Percentiles rank a stretch among this genome's conserved stretches.
phyloP scores from a whole-genome alignment of 2,113 vertebrate genomes.

The Trinectes maculatus region DNA sequence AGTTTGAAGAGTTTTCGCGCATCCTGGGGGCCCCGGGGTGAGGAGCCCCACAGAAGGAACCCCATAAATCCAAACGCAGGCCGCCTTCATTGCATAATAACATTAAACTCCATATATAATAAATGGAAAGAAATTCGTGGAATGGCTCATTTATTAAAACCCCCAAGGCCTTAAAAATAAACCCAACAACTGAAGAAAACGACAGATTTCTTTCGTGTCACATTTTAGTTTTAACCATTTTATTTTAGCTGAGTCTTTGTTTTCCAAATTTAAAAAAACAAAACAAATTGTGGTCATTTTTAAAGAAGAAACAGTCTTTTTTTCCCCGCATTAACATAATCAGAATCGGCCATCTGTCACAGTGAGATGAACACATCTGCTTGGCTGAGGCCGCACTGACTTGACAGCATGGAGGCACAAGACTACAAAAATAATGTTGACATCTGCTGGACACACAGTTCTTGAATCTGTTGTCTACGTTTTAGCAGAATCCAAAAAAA shows the following conservation, averaged over 20 bases:
- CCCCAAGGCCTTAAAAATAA: conserved; percentile 6
- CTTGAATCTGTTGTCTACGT: not conserved
- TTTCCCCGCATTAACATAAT: conserved; percentile 75
- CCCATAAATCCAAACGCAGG: conserved; percentile 8
- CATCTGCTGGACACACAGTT: conserved; percentile 65
- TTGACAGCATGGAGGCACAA: conserved; percentile 69
- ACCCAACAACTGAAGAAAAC: not conserved
- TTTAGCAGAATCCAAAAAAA: too few relatives aligned
- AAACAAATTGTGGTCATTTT: conserved; percentile 11
- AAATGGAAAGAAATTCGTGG: conserved; percentile 19
- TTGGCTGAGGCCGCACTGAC: conserved; percentile 58
- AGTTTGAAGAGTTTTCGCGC: conserved; percentile 12
- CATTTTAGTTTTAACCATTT: not conserved
- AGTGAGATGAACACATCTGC: conserved; percentile 79
- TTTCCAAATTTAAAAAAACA: not conserved
- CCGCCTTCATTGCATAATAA: conserved; percentile 58
- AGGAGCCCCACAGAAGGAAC: conserved; percentile 14
- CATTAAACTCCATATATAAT: conserved; percentile 67
- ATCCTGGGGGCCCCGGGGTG: conserved; percentile 17
- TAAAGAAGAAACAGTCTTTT: conserved; percentile 26
- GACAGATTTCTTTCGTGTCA: not conserved
- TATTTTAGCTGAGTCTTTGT: not conserved
- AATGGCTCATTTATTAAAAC: conserved; percentile 32
- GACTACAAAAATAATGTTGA: conserved; percentile 58
- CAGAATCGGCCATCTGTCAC: conserved; percentile 81